These are phyloP conservation scores for Brachionus asplanchnoidis DNA, from an alignment of 1,140 invertebrate species.

Conservation along the genomic window DNA sequence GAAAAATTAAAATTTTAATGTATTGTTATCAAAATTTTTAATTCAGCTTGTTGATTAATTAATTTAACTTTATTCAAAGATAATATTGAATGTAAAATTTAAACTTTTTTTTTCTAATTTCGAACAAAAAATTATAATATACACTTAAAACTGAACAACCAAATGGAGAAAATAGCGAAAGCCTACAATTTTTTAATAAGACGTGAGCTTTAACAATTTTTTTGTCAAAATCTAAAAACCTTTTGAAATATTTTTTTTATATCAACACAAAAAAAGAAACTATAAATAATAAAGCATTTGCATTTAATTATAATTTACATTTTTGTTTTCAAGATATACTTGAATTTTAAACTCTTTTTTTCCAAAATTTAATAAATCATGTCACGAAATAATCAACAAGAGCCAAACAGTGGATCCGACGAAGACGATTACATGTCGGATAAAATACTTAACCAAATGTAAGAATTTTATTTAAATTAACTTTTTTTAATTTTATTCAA, in stretches of 20 bases:
- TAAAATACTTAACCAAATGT: slow-evolving; percentile 29
- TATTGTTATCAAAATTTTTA: background rate
- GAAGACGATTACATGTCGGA: slow-evolving; percentile 40
- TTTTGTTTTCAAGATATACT: slow-evolving; percentile 1
- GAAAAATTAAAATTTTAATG: background rate
- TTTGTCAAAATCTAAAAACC: slow-evolving; percentile 11
- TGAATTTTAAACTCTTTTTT: background rate
- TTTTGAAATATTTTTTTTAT: slow-evolving; percentile 24
- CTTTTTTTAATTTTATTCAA: slow-evolving; percentile 4
- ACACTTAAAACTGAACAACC: background rate
- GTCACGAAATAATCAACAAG: background rate
- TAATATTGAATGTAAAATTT: background rate
- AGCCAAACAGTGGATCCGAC: background rate
- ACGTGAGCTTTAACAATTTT: slow-evolving; percentile 11
- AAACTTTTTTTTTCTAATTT: background rate
- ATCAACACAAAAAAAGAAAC: slow-evolving; percentile 14
- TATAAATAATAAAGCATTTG: slow-evolving; percentile 22
- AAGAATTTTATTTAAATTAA: background rate
- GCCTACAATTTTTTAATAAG: slow-evolving; percentile 11
- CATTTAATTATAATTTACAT: slow-evolving; percentile 37
- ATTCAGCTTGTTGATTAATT: background rate
- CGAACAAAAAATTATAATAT: background rate
- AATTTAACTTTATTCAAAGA: background rate
- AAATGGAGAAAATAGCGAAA: background rate
- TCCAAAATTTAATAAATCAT: background rate